phyloP scores from a whole-genome alignment of 2,797 vertebrate species.

The Anguilla pacifica region DNA sequence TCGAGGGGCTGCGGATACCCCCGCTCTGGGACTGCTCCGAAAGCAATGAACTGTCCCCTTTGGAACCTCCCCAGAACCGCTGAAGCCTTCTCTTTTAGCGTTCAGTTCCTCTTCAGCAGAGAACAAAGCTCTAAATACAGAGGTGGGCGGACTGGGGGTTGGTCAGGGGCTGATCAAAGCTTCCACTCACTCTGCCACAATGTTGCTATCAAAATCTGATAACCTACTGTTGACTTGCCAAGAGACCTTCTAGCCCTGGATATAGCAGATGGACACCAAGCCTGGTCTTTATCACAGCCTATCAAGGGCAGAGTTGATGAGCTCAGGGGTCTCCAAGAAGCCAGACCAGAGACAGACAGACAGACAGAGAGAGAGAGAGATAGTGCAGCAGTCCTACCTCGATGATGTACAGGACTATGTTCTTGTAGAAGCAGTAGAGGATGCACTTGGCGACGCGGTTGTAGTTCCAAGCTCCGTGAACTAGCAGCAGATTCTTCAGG shows the following conservation, averaged over 20 bases:
- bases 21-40: neutral
- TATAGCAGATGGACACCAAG: neutral
- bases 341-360: neutral
- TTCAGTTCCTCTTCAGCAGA: neutral
- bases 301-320: neutral
- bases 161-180: neutral
- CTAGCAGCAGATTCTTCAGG: conserved; percentile 85
- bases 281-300: neutral
- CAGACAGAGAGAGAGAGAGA: too few species aligned
- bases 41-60: neutral
- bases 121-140: neutral
- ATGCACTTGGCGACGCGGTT: conserved; percentile 88
- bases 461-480: conserved; percentile 89
- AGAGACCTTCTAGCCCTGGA: neutral
- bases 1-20: neutral
- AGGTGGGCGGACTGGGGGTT: neutral
- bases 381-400: conserved; percentile 72
- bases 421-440: conserved; percentile 90
- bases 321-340: neutral
- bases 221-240: neutral
- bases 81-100: neutral
- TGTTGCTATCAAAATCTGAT: conserved; percentile 12
- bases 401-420: conserved; percentile 88
- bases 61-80: neutral
- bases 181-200: neutral